Conservation (phyloP, 2,888 invertebrate species). For the Scaptomyza reducta region DNA sequence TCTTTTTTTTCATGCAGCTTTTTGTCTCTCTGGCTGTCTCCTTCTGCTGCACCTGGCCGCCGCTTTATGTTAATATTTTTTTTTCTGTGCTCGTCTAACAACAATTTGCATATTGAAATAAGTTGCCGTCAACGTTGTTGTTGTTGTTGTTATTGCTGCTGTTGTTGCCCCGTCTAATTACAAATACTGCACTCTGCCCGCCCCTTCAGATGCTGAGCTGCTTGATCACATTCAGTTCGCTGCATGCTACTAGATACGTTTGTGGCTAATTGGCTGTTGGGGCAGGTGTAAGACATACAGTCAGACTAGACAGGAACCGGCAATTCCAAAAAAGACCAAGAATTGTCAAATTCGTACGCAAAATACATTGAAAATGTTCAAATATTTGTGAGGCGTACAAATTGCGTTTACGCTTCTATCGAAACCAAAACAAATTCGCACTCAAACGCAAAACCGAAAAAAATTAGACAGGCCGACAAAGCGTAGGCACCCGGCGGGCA, state of each 20-base stretch:
- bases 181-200: conserved; percentile 48
- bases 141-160: conserved; percentile 23
- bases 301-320: conserved; percentile 38
- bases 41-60: conserved; percentile 50
- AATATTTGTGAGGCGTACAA: conserved; percentile 74
- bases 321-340: conserved; percentile 44
- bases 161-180: conserved; percentile 59
- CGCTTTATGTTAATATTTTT: conserved; percentile 47
- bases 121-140: conserved; percentile 38
- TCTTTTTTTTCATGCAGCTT: conserved; percentile 24
- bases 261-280: conserved; percentile 63
- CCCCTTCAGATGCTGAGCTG: conserved; percentile 38
- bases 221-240: conserved; percentile 19
- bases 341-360: conserved; percentile 53
- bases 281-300: conserved; percentile 56
- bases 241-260: conserved; percentile 58
- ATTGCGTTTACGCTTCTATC: conserved; percentile 70
- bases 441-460: conserved; percentile 19
- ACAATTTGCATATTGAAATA: conserved; percentile 68
- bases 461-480: background rate
- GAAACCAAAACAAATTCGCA: conserved; percentile 55
- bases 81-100: conserved; percentile 54
- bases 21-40: conserved; percentile 53
- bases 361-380: conserved; percentile 64
- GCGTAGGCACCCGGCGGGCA: conserved; percentile 72